A percentile compares a stretch with the other conserved stretches of the same genome.
phyloP scores from a whole-genome alignment of 2,888 invertebrate genomes.

The Anticlea derivata region DNA sequence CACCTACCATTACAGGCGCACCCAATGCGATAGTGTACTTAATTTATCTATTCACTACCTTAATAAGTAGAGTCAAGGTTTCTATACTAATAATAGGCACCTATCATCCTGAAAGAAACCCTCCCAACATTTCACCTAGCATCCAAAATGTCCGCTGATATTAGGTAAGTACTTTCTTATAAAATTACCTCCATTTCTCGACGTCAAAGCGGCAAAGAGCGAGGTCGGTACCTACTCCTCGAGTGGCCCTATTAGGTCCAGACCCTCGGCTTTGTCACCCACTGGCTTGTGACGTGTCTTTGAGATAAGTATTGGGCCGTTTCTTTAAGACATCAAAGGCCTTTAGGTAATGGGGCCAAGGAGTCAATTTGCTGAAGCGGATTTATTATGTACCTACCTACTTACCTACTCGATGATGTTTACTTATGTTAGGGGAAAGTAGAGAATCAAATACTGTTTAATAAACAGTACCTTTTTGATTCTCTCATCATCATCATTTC shows the following conservation, averaged over 20 bases:
- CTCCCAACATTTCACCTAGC: background rate
- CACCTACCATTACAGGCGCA: too few relatives aligned
- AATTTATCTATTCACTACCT: too few relatives aligned
- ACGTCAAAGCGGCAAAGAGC: constrained; percentile 66
- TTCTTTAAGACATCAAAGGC: constrained; percentile 70
- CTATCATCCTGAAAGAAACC: background rate
- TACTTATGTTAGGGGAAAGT: constrained; percentile 1
- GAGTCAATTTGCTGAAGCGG: constrained; percentile 38
- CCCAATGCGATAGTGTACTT: too few relatives aligned
- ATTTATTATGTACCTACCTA: constrained; percentile 27
- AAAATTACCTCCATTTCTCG: constrained; percentile 73
- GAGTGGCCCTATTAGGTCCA: constrained; percentile 77
- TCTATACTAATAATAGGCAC: too few relatives aligned
- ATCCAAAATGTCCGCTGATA: constrained; percentile 35
- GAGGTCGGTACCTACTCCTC: constrained; percentile 53
- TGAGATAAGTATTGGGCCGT: constrained; percentile 78
- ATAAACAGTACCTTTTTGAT: too few relatives aligned
- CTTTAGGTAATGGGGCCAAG: constrained; percentile 38
- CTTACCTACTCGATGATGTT: constrained; percentile 12
- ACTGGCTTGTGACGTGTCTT: constrained; percentile 68
- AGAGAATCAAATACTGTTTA: background rate
- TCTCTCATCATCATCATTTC: too few relatives aligned
- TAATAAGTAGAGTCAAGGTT: too few relatives aligned
- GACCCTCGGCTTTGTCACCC: constrained; percentile 70
- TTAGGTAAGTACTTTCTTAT: constrained; percentile 55